A percentile compares a stretch with the other conserved stretches of the same genome.
Evolutionary conservation across 2,888 invertebrate species (phyloP).

Genomic region (Axea sp.): DNA sequence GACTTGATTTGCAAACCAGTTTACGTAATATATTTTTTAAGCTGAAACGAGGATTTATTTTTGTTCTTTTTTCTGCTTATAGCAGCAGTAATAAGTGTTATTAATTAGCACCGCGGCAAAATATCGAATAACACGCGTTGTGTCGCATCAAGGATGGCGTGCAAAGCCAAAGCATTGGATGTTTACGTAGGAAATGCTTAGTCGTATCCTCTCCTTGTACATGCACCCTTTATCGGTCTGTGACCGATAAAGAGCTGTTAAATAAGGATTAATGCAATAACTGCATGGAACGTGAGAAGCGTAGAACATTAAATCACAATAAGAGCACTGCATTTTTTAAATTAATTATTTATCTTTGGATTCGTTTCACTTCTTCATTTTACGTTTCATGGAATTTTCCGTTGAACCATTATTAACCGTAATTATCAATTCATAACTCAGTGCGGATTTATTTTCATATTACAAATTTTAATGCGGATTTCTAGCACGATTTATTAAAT

Average conservation of each 20-base stretch:
- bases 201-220: slow-evolving; percentile 40
- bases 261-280: slow-evolving; percentile 62
- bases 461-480: slow-evolving; percentile 2
- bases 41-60: no score
- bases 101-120: slow-evolving; percentile 46
- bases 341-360: slow-evolving; percentile 54
- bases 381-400: slow-evolving; percentile 25
- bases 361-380: slow-evolving; percentile 34
- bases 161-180: slow-evolving; percentile 40
- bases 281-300: slow-evolving; percentile 46
- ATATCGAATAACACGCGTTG: slow-evolving; percentile 59
- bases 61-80: slow-evolving; percentile 5
- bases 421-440: slow-evolving; percentile 18
- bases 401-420: slow-evolving; percentile 20
- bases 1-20: slow-evolving; percentile 26
- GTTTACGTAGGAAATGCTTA: slow-evolving; percentile 43
- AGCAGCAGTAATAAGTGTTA: slow-evolving; percentile 37
- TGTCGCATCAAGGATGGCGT: slow-evolving; percentile 54
- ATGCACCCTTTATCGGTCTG: slow-evolving; percentile 10
- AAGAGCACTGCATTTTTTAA: slow-evolving; percentile 39
- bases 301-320: slow-evolving; percentile 59
- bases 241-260: slow-evolving; percentile 50
- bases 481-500: background rate
- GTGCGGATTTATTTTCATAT: slow-evolving; percentile 1
- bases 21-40: no score